Percentiles rank a stretch among this genome's conserved stretches.
phyloP scores from a whole-genome alignment of 2,797 vertebrate genomes.

The Syncerus caffer region DNA sequence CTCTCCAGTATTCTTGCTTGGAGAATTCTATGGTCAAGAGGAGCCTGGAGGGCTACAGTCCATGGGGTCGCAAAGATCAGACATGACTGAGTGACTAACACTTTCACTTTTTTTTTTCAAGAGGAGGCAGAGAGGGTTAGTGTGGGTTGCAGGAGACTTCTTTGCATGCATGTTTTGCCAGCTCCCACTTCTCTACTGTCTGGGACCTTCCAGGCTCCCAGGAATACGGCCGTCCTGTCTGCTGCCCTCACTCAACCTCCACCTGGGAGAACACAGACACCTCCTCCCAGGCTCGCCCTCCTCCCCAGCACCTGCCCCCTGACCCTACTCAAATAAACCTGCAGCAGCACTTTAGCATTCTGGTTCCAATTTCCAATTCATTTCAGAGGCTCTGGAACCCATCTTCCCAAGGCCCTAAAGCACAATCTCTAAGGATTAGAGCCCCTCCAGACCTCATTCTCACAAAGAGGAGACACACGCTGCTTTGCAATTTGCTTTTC shows the following conservation, averaged over 20 bases:
- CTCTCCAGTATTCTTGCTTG: neutral
- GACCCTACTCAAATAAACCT: neutral
- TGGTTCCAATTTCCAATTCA: constrained; percentile 62
- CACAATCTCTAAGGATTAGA: constrained; percentile 47
- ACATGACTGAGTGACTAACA: neutral
- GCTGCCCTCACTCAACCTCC: neutral
- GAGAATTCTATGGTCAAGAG: neutral
- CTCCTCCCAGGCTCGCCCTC: neutral
- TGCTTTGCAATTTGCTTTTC: constrained; percentile 41
- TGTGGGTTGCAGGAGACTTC: neutral
- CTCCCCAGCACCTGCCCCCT: neutral
- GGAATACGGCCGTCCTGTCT: rapidly evolving
- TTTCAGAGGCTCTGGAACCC: constrained; percentile 60
- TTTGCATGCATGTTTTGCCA: neutral
- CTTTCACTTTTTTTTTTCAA: neutral
- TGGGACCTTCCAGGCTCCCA: neutral
- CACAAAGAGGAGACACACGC: neutral
- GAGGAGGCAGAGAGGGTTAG: neutral
- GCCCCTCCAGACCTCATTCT: neutral
- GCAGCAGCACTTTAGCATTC: constrained; percentile 18
- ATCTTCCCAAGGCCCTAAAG: constrained; percentile 39
- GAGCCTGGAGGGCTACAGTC: neutral
- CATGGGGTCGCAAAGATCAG: neutral
- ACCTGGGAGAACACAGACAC: neutral
- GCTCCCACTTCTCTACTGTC: neutral